Evolutionary conservation across 2,888 invertebrate genomes (phyloP).

Genomic region (Kryphioiulus occultus): DNA sequence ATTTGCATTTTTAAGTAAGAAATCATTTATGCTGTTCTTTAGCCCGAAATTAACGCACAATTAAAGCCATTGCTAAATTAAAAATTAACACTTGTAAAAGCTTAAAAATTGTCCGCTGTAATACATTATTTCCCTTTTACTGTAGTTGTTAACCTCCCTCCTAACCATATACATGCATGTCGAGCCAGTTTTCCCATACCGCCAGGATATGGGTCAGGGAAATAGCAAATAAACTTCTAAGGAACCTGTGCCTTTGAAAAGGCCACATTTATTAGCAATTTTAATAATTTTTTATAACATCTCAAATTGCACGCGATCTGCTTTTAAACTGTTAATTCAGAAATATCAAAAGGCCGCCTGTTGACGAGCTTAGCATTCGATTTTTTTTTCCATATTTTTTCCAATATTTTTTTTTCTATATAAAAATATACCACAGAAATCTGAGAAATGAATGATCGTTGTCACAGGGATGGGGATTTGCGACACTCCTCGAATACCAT

Average conservation of each 20-base stretch:
- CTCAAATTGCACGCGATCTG: constrained; percentile 18
- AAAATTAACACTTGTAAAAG: not conserved
- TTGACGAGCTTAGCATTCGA: not conserved
- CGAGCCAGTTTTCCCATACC: not conserved
- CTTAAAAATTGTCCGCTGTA: not conserved
- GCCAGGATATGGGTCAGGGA: constrained; percentile 7
- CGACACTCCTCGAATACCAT: constrained; percentile 16
- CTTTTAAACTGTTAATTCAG: not conserved
- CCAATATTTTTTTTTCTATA: not conserved
- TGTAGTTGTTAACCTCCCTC: constrained; percentile 7
- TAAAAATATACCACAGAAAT: not conserved
- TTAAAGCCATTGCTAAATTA: not conserved
- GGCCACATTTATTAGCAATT: not conserved
- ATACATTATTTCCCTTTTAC: no score
- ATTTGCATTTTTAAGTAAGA: not conserved
- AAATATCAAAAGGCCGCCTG: not conserved
- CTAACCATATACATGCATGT: not conserved
- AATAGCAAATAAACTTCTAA: not conserved
- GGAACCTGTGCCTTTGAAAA: not conserved
- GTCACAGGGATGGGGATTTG: not conserved
- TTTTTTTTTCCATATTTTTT: no score
- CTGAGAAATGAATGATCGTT: no score
- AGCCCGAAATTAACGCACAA: not conserved
- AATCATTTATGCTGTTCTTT: not conserved
- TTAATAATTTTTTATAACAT: not conserved